These are phyloP conservation scores for Yponomeuta cagnagella DNA, from an alignment of 2,888 invertebrate genomes.

Conservation along the genomic window DNA sequence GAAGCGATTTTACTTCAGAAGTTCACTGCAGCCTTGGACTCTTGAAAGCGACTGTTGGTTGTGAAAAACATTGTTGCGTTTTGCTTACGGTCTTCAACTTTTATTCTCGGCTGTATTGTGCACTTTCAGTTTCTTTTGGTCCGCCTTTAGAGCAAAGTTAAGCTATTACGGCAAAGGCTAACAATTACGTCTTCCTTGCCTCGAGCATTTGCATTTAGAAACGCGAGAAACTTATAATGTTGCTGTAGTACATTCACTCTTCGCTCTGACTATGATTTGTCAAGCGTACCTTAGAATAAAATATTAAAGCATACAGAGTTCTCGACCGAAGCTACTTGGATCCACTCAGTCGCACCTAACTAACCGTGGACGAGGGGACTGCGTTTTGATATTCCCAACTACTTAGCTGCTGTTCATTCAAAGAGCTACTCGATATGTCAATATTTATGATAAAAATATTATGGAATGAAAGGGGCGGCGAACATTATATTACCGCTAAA, in stretches of 20 bases:
- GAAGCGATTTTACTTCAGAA: too few relatives aligned
- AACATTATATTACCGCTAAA: neutral
- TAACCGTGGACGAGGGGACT: slow-evolving; percentile 60
- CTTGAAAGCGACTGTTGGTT: too few relatives aligned
- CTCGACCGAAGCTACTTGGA: slow-evolving; percentile 1
- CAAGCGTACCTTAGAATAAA: neutral
- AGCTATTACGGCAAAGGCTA: neutral
- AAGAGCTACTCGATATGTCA: slow-evolving; percentile 19
- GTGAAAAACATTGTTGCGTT: too few relatives aligned
- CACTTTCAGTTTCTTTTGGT: neutral
- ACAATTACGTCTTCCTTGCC: neutral
- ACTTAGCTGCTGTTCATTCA: slow-evolving; percentile 28
- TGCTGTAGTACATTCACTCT: neutral
- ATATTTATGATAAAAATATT: neutral
- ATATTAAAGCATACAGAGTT: neutral
- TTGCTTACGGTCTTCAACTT: too few relatives aligned
- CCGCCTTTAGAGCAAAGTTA: neutral
- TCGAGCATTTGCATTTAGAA: neutral
- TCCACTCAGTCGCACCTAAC: slow-evolving; percentile 43
- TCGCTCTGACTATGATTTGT: neutral
- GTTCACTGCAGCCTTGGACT: too few relatives aligned
- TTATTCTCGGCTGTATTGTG: neutral
- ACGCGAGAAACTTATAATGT: neutral
- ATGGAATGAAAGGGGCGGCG: neutral
- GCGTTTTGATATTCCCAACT: slow-evolving; percentile 47